Base-by-base conservation (phyloP, 1,140 invertebrate species). In the Triops cancriformis region DNA sequence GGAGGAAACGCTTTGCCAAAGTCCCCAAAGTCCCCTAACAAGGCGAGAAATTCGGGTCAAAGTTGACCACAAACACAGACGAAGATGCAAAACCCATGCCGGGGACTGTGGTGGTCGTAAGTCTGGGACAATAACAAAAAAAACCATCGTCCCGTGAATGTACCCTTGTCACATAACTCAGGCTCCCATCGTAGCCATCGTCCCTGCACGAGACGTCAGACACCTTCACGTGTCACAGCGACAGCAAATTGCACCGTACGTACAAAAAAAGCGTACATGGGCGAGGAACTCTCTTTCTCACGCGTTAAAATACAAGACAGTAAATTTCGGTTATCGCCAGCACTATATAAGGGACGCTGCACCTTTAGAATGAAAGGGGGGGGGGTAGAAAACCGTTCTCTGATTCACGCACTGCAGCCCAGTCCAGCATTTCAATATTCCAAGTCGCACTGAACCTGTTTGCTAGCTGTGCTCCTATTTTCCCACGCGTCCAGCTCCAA, bases 71-170 rank as follows among this genome's bases (percentile, higher is more conserved):
- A 64, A 64, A 23, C 51, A 23, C 14, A 3, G 23, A 18, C 43
- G 18, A 45, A 64, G 51, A 64, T 64, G 51, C 51, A 64, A 64
- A 64, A 64, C 51, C 31, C 51, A 64, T 64, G 45, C 45, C 45
- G 31, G 31, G n/a, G 31, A 37, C 7, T 37, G 2, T 64, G 9
- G 51, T 7, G 14, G 23, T 64, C 51, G 51, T 64, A 64, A 64
- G 18, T 5, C 51, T 37, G 31, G 31, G 2, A 64, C 10, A 64
- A 64, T 1, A 64, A 64, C 10, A 23, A 37, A 37, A 2, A 37
- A 37, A 2, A 4, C 31, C 45, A 23, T 64, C 51, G 51, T 64
- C 51, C 51, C n/a, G n/a, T 64, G 14, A 64, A 64, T 64, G 51
- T 64, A 0, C 51, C 51, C 6, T n/a, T 64, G 51, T 64, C 51